Conservation (phyloP, 1,140 invertebrate species). For the Mya arenaria region DNA sequence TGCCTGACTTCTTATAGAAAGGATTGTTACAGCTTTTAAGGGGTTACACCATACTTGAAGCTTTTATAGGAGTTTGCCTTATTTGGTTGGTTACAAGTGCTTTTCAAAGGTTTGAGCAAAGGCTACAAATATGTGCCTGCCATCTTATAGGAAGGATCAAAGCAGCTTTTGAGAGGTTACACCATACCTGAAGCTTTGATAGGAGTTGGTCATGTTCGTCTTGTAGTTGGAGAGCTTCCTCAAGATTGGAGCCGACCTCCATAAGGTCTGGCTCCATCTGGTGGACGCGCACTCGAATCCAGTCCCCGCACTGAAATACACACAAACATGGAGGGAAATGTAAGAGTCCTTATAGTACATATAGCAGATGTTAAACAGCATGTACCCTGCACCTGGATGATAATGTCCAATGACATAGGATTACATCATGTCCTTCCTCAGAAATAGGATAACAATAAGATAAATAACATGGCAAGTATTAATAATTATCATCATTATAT, state of each 20-base stretch:
- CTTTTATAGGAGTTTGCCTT: constrained; percentile 92
- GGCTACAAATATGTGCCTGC: too few species aligned
- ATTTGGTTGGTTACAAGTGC: constrained; percentile 88
- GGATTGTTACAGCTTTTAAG: too few species aligned
- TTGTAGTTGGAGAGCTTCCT: constrained; percentile 89
- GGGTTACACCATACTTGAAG: constrained; percentile 89
- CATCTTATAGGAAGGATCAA: too few species aligned
- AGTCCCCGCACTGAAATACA: constrained; percentile 88
- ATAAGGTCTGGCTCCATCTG: constrained; percentile 93
- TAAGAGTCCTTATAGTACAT: constrained; percentile 27
- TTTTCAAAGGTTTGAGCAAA: constrained; percentile 88
- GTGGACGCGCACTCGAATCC: constrained; percentile 91
- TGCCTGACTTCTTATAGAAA: too few species aligned
- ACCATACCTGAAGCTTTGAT: constrained; percentile 89
- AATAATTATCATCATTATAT: too few species aligned
- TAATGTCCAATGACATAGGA: too few species aligned
- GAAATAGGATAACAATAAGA: too few species aligned
- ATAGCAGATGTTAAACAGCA: too few species aligned
- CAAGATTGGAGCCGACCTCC: constrained; percentile 88
- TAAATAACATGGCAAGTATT: too few species aligned
- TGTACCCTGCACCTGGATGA: too few species aligned
- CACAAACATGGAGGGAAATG: constrained; percentile 17
- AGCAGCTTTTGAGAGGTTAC: too few species aligned
- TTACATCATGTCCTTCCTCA: too few species aligned
- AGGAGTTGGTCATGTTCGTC: constrained; percentile 92